Evolutionary conservation across 2,888 invertebrate species (phyloP).

Genomic region (Brenthis daphne): DNA sequence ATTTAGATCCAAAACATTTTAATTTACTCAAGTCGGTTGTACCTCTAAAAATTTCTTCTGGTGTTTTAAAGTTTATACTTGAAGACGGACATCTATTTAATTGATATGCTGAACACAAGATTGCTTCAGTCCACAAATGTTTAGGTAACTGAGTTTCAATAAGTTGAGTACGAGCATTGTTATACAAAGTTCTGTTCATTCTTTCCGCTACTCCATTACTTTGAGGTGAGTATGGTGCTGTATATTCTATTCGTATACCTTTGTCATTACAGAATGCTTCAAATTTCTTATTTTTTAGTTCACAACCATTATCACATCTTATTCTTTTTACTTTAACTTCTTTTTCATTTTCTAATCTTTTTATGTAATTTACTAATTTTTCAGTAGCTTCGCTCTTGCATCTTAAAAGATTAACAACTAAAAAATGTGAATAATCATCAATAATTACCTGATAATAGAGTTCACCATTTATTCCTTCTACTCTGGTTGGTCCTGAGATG

Average conservation of each 20-base stretch:
- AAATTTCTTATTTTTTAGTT: constrained; percentile 1
- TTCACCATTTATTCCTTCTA: constrained; percentile 27
- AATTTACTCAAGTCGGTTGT: too few relatives aligned
- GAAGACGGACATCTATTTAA: too few relatives aligned
- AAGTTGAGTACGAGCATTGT: constrained; percentile 26
- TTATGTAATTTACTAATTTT: constrained; percentile 39
- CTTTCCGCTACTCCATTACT: constrained; percentile 37
- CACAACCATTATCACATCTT: constrained; percentile 8
- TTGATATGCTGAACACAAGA: too few relatives aligned
- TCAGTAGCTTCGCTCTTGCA: constrained; percentile 39
- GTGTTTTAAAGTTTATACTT: too few relatives aligned
- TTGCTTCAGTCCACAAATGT: too few relatives aligned
- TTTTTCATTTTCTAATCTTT: constrained; percentile 22
- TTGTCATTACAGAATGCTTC: constrained; percentile 27
- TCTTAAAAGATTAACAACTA: constrained; percentile 31
- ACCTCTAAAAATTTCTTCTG: too few relatives aligned
- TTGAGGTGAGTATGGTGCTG: constrained; percentile 38
- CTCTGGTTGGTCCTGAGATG: constrained; percentile 37
- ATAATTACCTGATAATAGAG: constrained; percentile 34
- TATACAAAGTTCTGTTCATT: constrained; percentile 36
- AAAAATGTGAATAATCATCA: constrained; percentile 40
- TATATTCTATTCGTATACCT: constrained; percentile 26
- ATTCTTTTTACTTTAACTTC: constrained; percentile 24
- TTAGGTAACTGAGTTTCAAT: too few relatives aligned
- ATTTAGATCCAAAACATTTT: too few relatives aligned